Conservation (phyloP, 2,113 vertebrate genomes). For the Aspidoscelis tigris region DNA sequence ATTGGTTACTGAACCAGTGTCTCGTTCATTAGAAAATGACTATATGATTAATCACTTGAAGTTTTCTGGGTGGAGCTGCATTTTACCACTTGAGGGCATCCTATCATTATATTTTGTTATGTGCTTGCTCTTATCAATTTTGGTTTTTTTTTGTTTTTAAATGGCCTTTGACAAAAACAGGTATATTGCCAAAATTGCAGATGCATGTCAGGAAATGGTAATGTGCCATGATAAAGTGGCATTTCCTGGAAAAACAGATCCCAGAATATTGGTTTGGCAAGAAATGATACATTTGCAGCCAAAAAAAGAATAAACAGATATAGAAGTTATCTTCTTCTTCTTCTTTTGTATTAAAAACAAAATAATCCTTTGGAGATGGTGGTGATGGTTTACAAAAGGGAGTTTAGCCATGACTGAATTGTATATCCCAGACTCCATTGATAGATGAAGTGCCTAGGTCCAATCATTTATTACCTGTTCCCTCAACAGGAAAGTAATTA, state of each 20-base stretch:
- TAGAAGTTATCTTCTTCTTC: slow-evolving; percentile 29
- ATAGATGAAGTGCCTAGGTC: neutral
- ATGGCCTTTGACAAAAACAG: slow-evolving; percentile 36
- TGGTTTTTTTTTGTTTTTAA: slow-evolving; percentile 32
- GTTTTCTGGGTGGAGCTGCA: slow-evolving; percentile 68
- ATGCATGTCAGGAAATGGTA: slow-evolving; percentile 51
- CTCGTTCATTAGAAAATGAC: neutral
- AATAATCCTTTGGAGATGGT: neutral
- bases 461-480: neutral
- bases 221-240: slow-evolving; percentile 58
- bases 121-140: slow-evolving; percentile 42
- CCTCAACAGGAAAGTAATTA: neutral
- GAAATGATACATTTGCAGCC: slow-evolving; percentile 60
- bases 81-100: slow-evolving; percentile 84
- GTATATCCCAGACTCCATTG: neutral
- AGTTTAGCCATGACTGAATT: neutral
- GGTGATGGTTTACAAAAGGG: neutral
- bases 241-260: slow-evolving; percentile 55
- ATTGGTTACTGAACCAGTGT: neutral
- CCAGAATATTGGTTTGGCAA: slow-evolving; percentile 50
- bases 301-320: slow-evolving; percentile 27
- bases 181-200: slow-evolving; percentile 51
- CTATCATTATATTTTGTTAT: slow-evolving; percentile 72
- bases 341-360: slow-evolving; percentile 17
- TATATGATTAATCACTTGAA: slow-evolving; percentile 26